Evolutionary conservation across 2,888 invertebrate genomes (phyloP), one percentile per base, ranked within the genome.

Genomic region (Zeuzera pyrina): DNA sequence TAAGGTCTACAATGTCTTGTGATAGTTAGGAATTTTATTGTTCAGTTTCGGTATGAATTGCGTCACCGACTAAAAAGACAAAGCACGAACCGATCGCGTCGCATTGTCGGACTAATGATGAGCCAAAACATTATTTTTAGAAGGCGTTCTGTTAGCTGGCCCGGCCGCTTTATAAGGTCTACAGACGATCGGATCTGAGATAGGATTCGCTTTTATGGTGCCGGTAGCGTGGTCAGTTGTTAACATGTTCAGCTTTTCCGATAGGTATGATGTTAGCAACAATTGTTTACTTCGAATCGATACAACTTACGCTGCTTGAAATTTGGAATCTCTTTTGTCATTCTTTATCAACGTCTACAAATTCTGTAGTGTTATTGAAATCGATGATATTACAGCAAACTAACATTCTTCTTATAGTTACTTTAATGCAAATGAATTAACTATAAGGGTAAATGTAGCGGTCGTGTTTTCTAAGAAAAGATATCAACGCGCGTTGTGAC

Each of bases 11-110:
- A 52, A 46, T 60, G 3, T 36, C 29, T 29, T 51, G 48, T 7
- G 15, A 28, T 12, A 25, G 34, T 34, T 39, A 36, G 35, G 39
- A 46, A 57, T 65, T 72, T 67, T 65, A 69, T 71, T 68, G 77
- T 73, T 73, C 67, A 62, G 62, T 74, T 68, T 68, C 56, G 69
- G 70, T 59, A 64, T 63, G 72, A 67, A 70, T 83, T 83, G 73
- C 83, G 83, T 83, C 83, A 83, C 67, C 77, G 67, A 60, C 71
- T 62, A 73, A 79, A 79, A 78, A 79, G 79, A 83, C 81, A 81
- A 79, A 78, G 76, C 76, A 63, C 57, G 67, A 57, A 56, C 49
- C 67, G 74, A 71, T 70, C 66, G 62, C 53, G 58, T 62, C 63
- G 68, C 57, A 69, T 73, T 67, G 72, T 70, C 49, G 59, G 45